Base-by-base conservation (phyloP, 2,113 vertebrate species). In the Trematomus loennbergii region DNA sequence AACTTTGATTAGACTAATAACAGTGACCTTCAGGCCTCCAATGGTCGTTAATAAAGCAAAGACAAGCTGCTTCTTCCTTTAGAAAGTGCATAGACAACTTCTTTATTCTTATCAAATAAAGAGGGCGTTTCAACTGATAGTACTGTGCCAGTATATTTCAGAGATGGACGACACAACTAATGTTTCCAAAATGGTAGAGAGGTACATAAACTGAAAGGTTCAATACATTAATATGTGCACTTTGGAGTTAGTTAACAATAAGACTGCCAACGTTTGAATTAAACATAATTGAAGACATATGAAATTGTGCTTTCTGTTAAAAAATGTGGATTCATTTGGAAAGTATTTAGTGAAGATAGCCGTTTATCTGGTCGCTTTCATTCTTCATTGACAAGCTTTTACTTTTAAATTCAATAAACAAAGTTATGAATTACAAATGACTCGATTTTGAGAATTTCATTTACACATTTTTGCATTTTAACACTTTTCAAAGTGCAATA, bases 1-100 rank as follows among this genome's bases (percentile, higher is more conserved):
- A 29, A 48, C 62, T 79, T 81, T 49, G 55, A 83, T 73, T 54
- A 45, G 13, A 70, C n/a, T 4, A 17, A 9, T 10, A 52, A 3
- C 12, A 36, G 16, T 63, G 72, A 59, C 53, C 18, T 53, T 40
- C 57, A 46, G 20, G 61, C 20, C 12, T n/a, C 25, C 43, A 43
- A 3, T 9, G 40, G 18, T 1, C 40, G 8, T n/a, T 52, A 12
- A 20, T 46, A 36, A 20, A 10, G 20, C 4, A 25, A 40, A 81
- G 9, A 67, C 40, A 55, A 67, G 63, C 36, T 64, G 72, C 25
- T 17, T 5, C 49, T 53, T 79, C 33, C 53, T 76, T 48, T 12
- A 20, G 12, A 79, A 25, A 36, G 13, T 12, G 40, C 25, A 45
- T 18, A n/a, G 13, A 43, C 12, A 45, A 13, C 20, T 57, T 63